Percentiles rank a stretch among this genome's conserved stretches.
Evolutionary conservation across 2,888 invertebrate genomes (phyloP).

Genomic region (Cephus spinipes): DNA sequence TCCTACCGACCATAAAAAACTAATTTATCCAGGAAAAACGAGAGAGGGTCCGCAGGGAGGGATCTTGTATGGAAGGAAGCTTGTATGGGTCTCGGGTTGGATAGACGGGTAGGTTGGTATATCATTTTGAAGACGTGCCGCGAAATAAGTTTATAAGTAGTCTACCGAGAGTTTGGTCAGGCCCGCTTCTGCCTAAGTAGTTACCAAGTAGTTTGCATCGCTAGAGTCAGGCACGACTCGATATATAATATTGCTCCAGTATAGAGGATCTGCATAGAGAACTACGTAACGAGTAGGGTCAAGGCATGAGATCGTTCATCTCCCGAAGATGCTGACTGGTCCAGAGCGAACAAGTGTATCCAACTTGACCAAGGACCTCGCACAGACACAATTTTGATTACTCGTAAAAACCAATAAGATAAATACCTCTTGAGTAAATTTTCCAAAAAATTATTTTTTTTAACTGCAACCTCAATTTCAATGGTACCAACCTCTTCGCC

Average conservation of each 20-base stretch:
- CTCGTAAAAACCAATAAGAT: no score
- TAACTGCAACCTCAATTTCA: no score
- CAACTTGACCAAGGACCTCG: no score
- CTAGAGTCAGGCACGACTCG: slow-evolving; percentile 50
- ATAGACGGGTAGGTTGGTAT: slow-evolving; percentile 34
- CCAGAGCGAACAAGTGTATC: no score
- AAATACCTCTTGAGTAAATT: no score
- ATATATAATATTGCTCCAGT: slow-evolving; percentile 52
- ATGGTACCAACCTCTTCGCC: no score
- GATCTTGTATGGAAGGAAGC: no score
- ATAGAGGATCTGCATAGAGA: slow-evolving; percentile 21
- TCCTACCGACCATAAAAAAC: slow-evolving; percentile 45
- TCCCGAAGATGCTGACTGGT: no score
- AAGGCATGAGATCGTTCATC: no score
- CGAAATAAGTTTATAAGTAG: slow-evolving; percentile 63
- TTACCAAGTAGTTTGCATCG: slow-evolving; percentile 59
- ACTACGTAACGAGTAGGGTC: no score
- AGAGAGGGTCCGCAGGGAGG: slow-evolving; percentile 24
- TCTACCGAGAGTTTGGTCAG: slow-evolving; percentile 58
- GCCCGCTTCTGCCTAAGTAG: slow-evolving; percentile 55
- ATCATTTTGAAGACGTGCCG: slow-evolving; percentile 61
- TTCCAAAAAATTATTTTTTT: no score
- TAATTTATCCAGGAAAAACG: slow-evolving; percentile 42
- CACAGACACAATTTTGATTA: no score
- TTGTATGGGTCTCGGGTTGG: slow-evolving; percentile 25